These are phyloP conservation scores for Rhynchotus rufescens DNA, from an alignment of 2,797 vertebrate genomes.

Conservation along the genomic window DNA sequence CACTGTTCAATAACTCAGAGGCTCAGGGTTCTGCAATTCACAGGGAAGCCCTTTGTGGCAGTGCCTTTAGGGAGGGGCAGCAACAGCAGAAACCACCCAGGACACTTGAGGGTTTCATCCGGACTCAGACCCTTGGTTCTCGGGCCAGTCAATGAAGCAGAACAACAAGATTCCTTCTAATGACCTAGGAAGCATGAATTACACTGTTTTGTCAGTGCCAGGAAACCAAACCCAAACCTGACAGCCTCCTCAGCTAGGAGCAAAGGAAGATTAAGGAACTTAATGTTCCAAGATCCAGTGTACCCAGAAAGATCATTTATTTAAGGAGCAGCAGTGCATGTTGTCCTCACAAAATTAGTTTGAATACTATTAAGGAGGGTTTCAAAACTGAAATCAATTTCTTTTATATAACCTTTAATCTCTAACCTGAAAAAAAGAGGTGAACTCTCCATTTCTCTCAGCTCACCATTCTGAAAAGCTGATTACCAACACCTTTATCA, in stretches of 20 bases:
- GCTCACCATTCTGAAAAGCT: background rate
- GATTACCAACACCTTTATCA: background rate
- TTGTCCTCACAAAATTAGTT: background rate
- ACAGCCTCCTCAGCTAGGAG: background rate
- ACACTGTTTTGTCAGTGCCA: background rate
- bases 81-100: background rate
- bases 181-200: background rate
- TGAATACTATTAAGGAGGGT: background rate
- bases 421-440: background rate
- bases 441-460: background rate
- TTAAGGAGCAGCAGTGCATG: background rate
- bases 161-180: background rate
- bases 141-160: background rate
- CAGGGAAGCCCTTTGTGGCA: background rate
- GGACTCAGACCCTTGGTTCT: background rate
- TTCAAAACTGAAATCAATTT: background rate
- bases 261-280: background rate
- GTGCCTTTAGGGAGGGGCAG: background rate
- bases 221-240: background rate
- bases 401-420: background rate
- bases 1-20: background rate
- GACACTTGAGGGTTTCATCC: background rate
- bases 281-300: accelerated
- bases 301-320: background rate
- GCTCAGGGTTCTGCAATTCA: background rate